Base-by-base conservation (phyloP, 2,113 vertebrate genomes). In the Amblyornis subalaris region DNA sequence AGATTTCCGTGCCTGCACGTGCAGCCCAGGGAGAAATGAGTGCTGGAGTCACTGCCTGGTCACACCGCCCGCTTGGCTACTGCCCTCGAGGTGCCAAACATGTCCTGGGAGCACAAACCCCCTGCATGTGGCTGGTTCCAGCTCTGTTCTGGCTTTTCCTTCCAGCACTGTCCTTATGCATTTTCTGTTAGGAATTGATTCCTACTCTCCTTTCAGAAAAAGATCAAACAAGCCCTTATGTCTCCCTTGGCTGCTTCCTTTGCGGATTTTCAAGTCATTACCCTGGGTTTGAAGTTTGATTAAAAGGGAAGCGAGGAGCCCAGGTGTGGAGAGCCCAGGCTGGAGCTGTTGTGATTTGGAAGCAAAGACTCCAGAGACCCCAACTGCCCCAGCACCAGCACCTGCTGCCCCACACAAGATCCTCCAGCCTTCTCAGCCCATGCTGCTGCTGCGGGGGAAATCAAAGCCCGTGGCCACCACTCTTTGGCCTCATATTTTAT, bases 151-250 rank as follows among this genome's bases (percentile, higher is more conserved):
- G 70, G 11, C 51, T 75, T 90, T 72, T 86, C 85, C 82, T 89
- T 74, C 45, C 67, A 50, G 80, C 53, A 5, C 82, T 48, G 42
- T 95, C 48, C 93, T 71, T 29, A 31, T 51, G 66, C 38, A 25
- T 84, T 83, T 93, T 76, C 38, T 23, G 6, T 91, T 75, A 89
- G 91, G 89, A 93, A 78, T 69, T 80, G 85, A 67, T 95, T 93
- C 94, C 94, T 94, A 85, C 95, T 95, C 88, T 94, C 72, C 86
- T 94, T 94, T 95, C 90, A 96, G 95, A 91, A 88, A 38, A 93
- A 97, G 94, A 96, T 97, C 95, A 97, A 95, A 95, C 84, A 51
- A 80, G 69, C 89, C 71, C 73, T 89, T 25, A 60, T 85, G 81
- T 85, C 96, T 86, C 85, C 85, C 65, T 89, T 40, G 61, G 65